phyloP scores from a whole-genome alignment of 2,797 vertebrate genomes.

The Hemitrygon akajei region DNA sequence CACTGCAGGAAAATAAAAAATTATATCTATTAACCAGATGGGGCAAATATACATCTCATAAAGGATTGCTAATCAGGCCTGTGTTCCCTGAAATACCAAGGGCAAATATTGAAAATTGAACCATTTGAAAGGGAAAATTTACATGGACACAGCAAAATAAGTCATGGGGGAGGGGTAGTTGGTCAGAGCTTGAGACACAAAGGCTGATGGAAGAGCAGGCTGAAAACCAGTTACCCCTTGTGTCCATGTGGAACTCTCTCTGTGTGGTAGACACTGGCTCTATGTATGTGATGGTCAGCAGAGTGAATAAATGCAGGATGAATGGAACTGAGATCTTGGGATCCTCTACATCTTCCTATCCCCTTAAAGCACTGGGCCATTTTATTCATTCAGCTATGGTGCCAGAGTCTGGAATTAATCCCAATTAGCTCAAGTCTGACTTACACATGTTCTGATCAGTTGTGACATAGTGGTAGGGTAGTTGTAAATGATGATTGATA shows the following conservation, averaged over 20 bases:
- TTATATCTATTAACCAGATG: neutral
- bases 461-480: too few species aligned
- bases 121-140: neutral
- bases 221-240: too few species aligned
- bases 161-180: neutral
- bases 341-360: neutral
- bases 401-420: neutral
- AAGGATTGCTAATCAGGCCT: neutral
- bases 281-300: neutral
- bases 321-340: neutral
- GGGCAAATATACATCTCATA: neutral
- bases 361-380: neutral
- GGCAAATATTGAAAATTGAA: neutral
- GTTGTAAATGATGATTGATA: too few species aligned
- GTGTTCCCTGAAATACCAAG: neutral
- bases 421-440: neutral
- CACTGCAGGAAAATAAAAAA: slow-evolving; percentile 56
- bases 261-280: neutral
- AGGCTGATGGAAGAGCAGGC: neutral
- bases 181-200: neutral
- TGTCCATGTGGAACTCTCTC: neutral
- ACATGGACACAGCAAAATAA: neutral
- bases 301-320: neutral
- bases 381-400: neutral
- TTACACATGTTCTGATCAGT: neutral